phyloP scores from a whole-genome alignment of 2,113 vertebrate species.

The Arvicanthis niloticus region DNA sequence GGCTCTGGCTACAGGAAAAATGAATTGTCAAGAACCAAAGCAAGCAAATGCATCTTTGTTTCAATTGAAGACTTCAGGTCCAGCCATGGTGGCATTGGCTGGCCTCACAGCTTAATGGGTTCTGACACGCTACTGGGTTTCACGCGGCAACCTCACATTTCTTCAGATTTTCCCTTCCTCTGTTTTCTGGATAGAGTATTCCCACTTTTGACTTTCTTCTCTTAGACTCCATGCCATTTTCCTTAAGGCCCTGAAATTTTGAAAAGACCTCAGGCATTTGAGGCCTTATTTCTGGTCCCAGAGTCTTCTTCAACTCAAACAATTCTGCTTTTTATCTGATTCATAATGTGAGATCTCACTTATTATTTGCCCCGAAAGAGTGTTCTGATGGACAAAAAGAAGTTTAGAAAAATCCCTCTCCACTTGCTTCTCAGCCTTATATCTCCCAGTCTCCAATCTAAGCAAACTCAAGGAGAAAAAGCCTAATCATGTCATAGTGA shows the following conservation, averaged over 20 bases:
- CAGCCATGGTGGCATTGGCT: no score
- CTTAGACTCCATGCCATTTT: neutral
- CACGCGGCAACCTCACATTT: fast-evolving
- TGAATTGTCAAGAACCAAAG: constrained; percentile 6
- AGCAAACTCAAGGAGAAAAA: neutral
- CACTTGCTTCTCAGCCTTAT: neutral
- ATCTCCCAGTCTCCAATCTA: neutral
- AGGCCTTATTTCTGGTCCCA: neutral
- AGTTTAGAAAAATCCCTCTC: neutral
- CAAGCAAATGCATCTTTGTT: neutral
- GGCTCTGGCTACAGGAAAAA: neutral
- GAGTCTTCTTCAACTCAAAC: neutral
- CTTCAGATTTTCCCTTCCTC: neutral
- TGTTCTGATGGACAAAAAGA: neutral
- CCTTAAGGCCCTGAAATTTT: neutral
- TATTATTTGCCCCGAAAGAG: neutral
- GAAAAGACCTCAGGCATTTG: neutral
- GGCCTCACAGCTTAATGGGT: neutral
- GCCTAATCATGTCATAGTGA: neutral
- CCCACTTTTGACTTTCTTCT: neutral
- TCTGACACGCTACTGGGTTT: neutral
- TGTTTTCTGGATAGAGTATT: neutral
- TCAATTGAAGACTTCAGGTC: neutral
- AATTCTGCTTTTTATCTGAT: neutral
- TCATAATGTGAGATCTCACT: neutral